Conservation (phyloP, 2,888 invertebrate genomes). For the Nasonia oneida region DNA sequence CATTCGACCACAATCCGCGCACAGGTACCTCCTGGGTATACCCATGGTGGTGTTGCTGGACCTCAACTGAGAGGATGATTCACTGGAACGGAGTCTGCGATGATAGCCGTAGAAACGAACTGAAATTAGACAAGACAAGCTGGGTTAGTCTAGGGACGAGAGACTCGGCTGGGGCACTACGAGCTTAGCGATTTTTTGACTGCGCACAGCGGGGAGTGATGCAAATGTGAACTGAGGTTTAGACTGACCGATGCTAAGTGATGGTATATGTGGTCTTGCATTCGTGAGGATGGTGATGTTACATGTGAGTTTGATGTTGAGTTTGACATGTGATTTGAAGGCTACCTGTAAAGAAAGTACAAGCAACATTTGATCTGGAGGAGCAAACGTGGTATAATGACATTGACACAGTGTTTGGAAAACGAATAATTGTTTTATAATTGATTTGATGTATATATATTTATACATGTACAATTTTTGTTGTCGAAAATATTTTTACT, state of each 20-base stretch:
- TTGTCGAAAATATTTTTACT: conserved; percentile 38
- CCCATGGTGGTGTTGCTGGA: not conserved
- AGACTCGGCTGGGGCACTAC: not conserved
- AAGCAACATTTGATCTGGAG: not conserved
- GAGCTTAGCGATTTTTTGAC: conserved; percentile 12
- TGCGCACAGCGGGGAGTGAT: not conserved
- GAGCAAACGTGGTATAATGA: not conserved
- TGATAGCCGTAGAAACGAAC: not conserved
- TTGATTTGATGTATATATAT: conserved; percentile 40
- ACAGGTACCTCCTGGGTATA: conserved; percentile 70
- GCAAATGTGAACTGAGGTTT: not conserved
- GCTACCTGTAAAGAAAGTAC: not conserved
- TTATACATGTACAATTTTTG: conserved; percentile 41
- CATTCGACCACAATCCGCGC: conserved; percentile 71
- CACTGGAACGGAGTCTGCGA: conserved; percentile 60
- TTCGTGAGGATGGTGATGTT: not conserved
- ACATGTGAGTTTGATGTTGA: not conserved
- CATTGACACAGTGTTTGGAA: conserved; percentile 26
- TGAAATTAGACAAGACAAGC: not conserved
- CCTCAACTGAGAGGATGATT: conserved; percentile 55
- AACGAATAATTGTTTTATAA: conserved; percentile 46
- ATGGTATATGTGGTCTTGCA: not conserved
- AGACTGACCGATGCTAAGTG: not conserved
- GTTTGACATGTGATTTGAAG: not conserved
- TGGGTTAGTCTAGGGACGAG: not conserved